Conservation (phyloP, 2,888 invertebrate species). For the Mamestra brassicae region DNA sequence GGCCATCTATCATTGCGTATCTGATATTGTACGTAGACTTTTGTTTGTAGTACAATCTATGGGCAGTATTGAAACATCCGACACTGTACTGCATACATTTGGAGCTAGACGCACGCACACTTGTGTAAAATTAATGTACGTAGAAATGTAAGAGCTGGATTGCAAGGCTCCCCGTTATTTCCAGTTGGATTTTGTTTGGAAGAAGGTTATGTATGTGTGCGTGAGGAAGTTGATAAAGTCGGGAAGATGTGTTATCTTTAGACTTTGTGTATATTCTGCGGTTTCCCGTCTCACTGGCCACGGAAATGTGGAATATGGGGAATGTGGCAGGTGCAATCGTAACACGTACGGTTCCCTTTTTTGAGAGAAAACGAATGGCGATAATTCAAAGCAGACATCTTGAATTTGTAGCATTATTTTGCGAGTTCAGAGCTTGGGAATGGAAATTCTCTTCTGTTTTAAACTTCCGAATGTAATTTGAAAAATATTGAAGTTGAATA, state of each 20-base stretch:
- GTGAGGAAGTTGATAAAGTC: not conserved
- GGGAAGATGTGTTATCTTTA: not conserved
- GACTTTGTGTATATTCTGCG: constrained; percentile 29
- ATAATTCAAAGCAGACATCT: constrained; percentile 55
- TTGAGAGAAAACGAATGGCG: constrained; percentile 31
- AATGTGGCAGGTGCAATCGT: constrained; percentile 53
- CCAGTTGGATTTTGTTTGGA: not conserved
- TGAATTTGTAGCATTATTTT: constrained; percentile 47
- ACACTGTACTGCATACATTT: not conserved
- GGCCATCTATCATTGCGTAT: constrained; percentile 61
- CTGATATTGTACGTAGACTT: constrained; percentile 41
- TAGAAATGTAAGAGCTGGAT: not conserved
- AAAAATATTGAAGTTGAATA: not conserved
- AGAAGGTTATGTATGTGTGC: not conserved
- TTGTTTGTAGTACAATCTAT: constrained; percentile 27
- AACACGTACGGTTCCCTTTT: constrained; percentile 39
- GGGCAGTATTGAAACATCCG: not conserved
- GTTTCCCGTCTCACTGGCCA: constrained; percentile 44
- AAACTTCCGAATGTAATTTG: constrained; percentile 9
- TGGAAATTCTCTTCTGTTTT: constrained; percentile 36
- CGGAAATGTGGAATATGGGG: constrained; percentile 45
- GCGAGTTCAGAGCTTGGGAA: constrained; percentile 25
- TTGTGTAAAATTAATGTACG: not conserved
- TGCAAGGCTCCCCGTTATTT: not conserved
- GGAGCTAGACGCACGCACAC: not conserved